Base-by-base conservation (phyloP, 1,140 invertebrate genomes). In the Trichonephila inaurata region DNA sequence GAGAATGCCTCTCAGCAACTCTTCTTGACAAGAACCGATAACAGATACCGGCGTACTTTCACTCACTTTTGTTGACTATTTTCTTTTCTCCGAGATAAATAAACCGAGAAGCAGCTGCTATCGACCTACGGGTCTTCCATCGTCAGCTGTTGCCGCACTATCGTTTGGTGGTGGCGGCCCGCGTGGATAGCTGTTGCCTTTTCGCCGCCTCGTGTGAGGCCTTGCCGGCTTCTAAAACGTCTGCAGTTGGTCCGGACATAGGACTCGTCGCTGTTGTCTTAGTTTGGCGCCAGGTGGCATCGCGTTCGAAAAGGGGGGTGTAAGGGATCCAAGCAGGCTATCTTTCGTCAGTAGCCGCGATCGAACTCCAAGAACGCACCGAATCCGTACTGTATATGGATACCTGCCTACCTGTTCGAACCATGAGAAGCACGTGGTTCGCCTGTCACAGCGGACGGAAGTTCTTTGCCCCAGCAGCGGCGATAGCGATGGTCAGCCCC, bases 341-440 rank as follows among this genome's bases (percentile, higher is more conserved):
- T 91, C 77, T 66, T 90, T 90, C 89, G 89, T 77, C 89, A 81
- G 89, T 90, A 90, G 89, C 72, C 51, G 89, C 89, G 89, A 90
- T 90, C 89, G 89, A 90, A 90, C 82, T 85, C 51, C 58, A 85
- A 51, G 44, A 85, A 85, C 72, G 19, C 72, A 81, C 10, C 69
- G 33, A 14, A 40, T 85, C 64, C 64, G 72, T 90, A 40, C 87
- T 69, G 33, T 2, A 28, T 21, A 72, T 72, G 40, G 64, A 40
- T 90, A 90, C 89, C 89, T 90, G 89, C 28, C 58, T 77, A 77
- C 72, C 28, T 77, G 72, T 77, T 77, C 82, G n/a, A 51, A 58
- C 44, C 51, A 60, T 51, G 12, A 8, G 21, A 85, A 85, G 24
- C 58, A 85, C 44, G 82, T 85, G 58, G 51, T 51, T 85, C 18